Evolutionary conservation across 2,113 vertebrate genomes (phyloP).

Genomic region (Callocephalon fimbriatum): DNA sequence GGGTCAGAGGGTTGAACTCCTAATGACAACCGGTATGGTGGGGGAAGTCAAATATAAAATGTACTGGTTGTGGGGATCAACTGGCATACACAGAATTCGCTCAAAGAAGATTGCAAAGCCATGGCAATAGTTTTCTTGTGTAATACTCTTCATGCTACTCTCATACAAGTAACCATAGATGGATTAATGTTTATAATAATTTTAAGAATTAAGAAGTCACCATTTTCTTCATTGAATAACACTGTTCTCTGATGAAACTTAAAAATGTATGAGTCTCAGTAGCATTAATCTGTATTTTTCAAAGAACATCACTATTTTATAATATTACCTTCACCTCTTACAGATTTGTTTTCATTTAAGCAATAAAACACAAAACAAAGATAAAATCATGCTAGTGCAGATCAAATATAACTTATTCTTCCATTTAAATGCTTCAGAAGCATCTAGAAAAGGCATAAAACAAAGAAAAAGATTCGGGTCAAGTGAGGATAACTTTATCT

Average conservation of each 20-base stretch:
- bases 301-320: neutral
- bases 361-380: neutral
- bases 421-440: neutral
- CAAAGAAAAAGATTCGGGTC: neutral
- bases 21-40: neutral
- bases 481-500: constrained; percentile 43
- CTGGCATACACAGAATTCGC: neutral
- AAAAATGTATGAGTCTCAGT: neutral
- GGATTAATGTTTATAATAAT: neutral
- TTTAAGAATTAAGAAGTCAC: neutral
- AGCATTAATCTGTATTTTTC: neutral
- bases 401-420: neutral
- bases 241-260: neutral
- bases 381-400: neutral
- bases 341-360: neutral
- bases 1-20: neutral
- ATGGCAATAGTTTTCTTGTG: neutral
- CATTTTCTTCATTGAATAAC: neutral
- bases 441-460: neutral
- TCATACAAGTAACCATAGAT: neutral
- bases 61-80: neutral
- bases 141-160: neutral
- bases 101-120: neutral
- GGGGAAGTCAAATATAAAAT: neutral
- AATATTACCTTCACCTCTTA: neutral